Evolutionary conservation across 64 coral and sea anemone species (phyloP).

Genomic region (Porites lutea): DNA sequence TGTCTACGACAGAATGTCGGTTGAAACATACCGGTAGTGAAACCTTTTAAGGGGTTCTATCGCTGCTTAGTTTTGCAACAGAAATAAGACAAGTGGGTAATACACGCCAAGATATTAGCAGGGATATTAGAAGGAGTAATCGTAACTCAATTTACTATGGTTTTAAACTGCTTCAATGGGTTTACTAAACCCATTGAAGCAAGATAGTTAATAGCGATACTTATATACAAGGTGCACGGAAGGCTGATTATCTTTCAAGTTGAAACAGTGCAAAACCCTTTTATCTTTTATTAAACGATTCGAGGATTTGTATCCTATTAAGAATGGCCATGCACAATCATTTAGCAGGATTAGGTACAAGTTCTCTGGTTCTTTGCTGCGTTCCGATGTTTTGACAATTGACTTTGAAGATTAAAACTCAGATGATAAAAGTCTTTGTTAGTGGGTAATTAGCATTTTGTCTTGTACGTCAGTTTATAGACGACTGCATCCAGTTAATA

Average conservation of each 20-base stretch:
- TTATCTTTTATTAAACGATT: no score
- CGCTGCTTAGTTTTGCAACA: no score
- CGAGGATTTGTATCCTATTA: no score
- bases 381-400: slow-evolving; percentile 42
- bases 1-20: no score
- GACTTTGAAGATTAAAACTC: slow-evolving; percentile 22
- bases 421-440: slow-evolving; percentile 40
- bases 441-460: slow-evolving; percentile 34
- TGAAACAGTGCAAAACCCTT: no score
- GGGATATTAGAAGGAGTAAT: no score
- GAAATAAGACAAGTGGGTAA: no score
- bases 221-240: not conserved
- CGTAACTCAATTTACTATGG: no score
- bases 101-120: no score
- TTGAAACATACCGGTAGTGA: not conserved
- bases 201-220: not conserved
- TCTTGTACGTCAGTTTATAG: not conserved
- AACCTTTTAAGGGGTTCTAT: not conserved
- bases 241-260: not conserved
- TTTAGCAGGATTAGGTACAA: no score
- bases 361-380: not conserved
- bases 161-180: no score
- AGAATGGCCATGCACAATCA: no score
- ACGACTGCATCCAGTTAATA: not conserved
- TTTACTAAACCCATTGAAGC: not conserved